Evolutionary conservation across 1,140 invertebrate species (phyloP).

Genomic region (Calycopis cecrops): DNA sequence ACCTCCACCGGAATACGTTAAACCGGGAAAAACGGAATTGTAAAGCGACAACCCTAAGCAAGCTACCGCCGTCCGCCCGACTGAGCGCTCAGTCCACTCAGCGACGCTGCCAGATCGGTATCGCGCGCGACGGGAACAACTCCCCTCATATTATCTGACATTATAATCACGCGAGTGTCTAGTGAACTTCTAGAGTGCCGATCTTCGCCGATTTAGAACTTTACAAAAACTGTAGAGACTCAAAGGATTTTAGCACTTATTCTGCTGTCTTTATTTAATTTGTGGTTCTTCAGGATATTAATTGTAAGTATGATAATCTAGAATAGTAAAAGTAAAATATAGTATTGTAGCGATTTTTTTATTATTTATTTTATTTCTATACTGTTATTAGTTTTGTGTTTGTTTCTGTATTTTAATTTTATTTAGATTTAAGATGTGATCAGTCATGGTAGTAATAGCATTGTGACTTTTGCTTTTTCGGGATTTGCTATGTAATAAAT

Average conservation of each 20-base stretch:
- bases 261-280: too few relatives aligned
- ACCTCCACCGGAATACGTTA: background rate
- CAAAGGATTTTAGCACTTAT: too few relatives aligned
- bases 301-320: slow-evolving; percentile 5
- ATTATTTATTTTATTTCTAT: background rate
- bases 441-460: too few relatives aligned
- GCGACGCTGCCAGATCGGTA: slow-evolving; percentile 37
- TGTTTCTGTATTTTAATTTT: too few relatives aligned
- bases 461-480: too few relatives aligned
- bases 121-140: slow-evolving; percentile 28
- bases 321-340: too few relatives aligned
- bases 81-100: slow-evolving; percentile 49
- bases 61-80: slow-evolving; percentile 35
- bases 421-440: too few relatives aligned
- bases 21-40: slow-evolving; percentile 16
- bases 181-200: slow-evolving; percentile 40
- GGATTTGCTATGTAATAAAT: too few relatives aligned
- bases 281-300: background rate
- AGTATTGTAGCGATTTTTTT: too few relatives aligned
- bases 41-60: slow-evolving; percentile 39
- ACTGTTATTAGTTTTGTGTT: too few relatives aligned
- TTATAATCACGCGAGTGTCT: slow-evolving; percentile 50
- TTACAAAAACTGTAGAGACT: background rate
- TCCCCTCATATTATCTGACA: slow-evolving; percentile 29
- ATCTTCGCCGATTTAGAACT: slow-evolving; percentile 7